Evolutionary conservation across 2,113 vertebrate species (phyloP).

Genomic region (Psophia crepitans): DNA sequence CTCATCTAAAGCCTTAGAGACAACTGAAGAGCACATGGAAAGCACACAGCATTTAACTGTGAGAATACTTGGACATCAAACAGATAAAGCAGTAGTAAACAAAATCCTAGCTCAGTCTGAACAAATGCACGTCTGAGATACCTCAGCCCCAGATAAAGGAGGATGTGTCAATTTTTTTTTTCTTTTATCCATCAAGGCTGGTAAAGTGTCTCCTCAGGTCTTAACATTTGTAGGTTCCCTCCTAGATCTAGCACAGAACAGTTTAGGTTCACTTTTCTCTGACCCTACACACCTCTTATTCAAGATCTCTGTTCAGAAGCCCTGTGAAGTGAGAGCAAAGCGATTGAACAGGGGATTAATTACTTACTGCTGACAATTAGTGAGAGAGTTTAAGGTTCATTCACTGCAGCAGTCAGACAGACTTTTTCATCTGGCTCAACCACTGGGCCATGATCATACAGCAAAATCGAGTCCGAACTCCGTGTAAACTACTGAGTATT

Average conservation of each 20-base stretch:
- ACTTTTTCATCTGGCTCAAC: not conserved
- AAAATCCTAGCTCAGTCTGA: not conserved
- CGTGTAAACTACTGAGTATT: not conserved
- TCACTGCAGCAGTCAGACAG: not conserved
- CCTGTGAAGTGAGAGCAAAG: not conserved
- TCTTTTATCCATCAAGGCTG: not conserved
- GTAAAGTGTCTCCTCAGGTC: not conserved
- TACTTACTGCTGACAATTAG: not conserved
- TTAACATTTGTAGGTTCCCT: not conserved
- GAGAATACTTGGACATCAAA: not conserved
- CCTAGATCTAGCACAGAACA: not conserved
- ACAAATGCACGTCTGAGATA: not conserved
- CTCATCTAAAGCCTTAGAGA: not conserved
- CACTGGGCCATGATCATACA: not conserved
- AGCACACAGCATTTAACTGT: not conserved
- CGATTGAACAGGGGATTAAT: not conserved
- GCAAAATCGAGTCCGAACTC: not conserved
- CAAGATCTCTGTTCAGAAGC: not conserved
- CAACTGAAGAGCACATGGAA: not conserved
- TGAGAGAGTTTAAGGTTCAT: not conserved
- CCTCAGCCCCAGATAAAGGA: not conserved
- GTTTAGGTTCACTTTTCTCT: not conserved
- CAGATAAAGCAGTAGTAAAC: not conserved
- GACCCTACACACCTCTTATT: not conserved
- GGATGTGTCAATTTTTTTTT: not conserved